Percentiles rank a stretch among this genome's conserved stretches.
Evolutionary conservation across 1,140 invertebrate genomes (phyloP).

Genomic region (Listronotus oregonensis): DNA sequence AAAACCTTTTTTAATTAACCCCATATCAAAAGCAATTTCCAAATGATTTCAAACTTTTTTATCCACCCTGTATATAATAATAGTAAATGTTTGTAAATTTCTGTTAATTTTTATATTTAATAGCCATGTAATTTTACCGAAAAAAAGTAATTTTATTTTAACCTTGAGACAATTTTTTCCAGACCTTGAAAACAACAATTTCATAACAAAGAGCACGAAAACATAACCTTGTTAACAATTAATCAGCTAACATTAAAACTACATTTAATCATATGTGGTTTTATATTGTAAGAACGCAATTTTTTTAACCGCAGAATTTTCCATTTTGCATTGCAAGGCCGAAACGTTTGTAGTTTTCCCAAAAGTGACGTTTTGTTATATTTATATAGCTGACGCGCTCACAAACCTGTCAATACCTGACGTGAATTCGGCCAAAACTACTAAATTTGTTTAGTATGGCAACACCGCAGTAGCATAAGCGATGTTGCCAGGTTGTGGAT

Average conservation of each 20-base stretch:
- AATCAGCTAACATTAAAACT: conserved; percentile 49
- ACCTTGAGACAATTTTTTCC: conserved; percentile 28
- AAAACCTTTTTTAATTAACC: no score
- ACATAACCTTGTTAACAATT: conserved; percentile 43
- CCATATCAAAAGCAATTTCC: no score
- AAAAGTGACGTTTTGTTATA: conserved; percentile 54
- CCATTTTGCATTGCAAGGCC: conserved; percentile 40
- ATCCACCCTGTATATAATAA: no score
- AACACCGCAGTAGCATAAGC: no score
- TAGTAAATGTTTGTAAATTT: background rate
- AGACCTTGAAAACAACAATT: conserved; percentile 30
- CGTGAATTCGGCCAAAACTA: conserved; percentile 8
- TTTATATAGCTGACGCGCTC: conserved; percentile 30
- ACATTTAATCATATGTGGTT: conserved; percentile 47
- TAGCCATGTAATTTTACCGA: background rate
- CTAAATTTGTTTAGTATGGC: no score
- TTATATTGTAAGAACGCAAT: conserved; percentile 41
- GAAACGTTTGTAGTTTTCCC: conserved; percentile 52
- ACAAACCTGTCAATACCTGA: conserved; percentile 14
- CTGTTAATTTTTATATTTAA: background rate
- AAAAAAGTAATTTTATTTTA: conserved; percentile 1
- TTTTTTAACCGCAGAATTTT: conserved; percentile 37
- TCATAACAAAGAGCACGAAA: conserved; percentile 38
- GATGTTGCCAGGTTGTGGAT: no score
- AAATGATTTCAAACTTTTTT: no score